phyloP scores from a whole-genome alignment of 2,797 vertebrate genomes.

The Chelmon rostratus region DNA sequence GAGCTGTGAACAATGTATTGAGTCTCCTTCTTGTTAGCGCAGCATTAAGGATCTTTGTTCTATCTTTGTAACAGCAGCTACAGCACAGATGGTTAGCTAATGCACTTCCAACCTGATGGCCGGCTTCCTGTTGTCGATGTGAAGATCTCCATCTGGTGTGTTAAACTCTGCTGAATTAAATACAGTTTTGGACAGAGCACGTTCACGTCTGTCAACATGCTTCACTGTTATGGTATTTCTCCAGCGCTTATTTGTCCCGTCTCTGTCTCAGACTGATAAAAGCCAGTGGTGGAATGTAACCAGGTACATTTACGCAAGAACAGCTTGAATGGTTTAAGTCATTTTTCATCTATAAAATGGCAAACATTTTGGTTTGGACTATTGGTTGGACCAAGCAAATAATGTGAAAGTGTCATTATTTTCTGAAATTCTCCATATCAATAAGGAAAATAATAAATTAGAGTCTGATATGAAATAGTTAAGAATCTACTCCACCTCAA shows the following conservation, averaged over 20 bases:
- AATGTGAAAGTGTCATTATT: no score
- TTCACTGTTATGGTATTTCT: not conserved
- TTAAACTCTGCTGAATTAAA: not conserved
- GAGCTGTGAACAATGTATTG: not conserved
- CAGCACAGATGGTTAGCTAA: constrained; percentile 38
- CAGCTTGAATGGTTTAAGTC: not conserved
- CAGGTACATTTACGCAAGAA: not conserved
- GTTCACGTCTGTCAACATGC: not conserved
- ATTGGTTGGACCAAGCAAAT: not conserved
- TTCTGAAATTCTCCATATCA: not conserved
- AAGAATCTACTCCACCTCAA: not conserved
- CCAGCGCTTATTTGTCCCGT: not conserved
- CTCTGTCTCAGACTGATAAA: constrained; percentile 7
- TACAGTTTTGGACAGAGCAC: not conserved
- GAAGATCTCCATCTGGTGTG: constrained; percentile 39
- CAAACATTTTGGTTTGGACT: not conserved
- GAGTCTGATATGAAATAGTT: not conserved
- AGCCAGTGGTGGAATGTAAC: not conserved
- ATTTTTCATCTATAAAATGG: not conserved
- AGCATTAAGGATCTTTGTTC: constrained; percentile 16
- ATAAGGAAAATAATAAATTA: no score
- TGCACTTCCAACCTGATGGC: constrained; percentile 23
- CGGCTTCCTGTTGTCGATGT: constrained; percentile 19
- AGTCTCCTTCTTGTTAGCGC: not conserved
- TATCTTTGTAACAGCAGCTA: not conserved